These are phyloP conservation scores for Sterrhoptilus dennistouni DNA, from an alignment of 2,113 vertebrate genomes.

Conservation along the genomic window DNA sequence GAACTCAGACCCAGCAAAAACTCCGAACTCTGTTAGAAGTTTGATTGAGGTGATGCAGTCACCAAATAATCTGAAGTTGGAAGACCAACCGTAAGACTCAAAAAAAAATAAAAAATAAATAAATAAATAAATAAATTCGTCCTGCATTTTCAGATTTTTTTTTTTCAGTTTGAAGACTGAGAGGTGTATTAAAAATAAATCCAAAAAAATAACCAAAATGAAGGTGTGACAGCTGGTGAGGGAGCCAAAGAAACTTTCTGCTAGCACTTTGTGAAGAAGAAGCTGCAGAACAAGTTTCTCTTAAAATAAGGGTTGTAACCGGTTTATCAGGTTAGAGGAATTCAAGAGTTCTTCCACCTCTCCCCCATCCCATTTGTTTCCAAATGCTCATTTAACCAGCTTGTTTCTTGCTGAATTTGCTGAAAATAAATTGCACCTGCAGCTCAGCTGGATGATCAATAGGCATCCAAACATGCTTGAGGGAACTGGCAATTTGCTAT, in stretches of 20 bases:
- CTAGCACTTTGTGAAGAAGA: background rate
- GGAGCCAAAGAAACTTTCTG: background rate
- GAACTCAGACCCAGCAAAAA: background rate
- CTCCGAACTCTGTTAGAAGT: background rate
- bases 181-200: background rate
- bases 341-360: background rate
- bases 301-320: background rate
- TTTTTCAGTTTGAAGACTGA: background rate
- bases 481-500: background rate
- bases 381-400: background rate
- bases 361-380: background rate
- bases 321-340: constrained; percentile 63
- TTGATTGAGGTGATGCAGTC: background rate
- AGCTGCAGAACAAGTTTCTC: constrained; percentile 61
- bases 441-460: background rate
- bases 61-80: background rate
- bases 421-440: constrained; percentile 6
- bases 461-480: background rate
- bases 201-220: background rate
- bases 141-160: background rate
- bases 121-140: background rate
- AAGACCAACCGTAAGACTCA: background rate
- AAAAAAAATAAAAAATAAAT: too few relatives aligned
- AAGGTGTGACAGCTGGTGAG: background rate
- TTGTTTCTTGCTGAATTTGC: background rate